These are phyloP conservation scores for Aurelia sp. DNA, from an alignment of 30 jellyfish, hydroid and myxozoan species.

Conservation along the genomic window DNA sequence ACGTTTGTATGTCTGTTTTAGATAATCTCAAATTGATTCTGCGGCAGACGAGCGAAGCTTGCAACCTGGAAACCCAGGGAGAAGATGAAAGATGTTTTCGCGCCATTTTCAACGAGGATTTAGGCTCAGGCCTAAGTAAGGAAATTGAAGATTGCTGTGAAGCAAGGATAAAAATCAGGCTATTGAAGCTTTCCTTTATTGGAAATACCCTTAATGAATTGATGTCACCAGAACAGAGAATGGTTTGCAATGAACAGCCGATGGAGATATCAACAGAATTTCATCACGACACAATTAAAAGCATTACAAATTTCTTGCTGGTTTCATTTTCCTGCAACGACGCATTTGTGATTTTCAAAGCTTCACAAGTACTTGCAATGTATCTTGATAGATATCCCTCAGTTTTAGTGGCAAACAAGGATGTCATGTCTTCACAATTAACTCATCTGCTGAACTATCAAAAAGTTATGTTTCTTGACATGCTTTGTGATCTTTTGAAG, in stretches of 20 bases:
- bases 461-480: neutral
- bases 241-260: too few relatives aligned
- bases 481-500: neutral
- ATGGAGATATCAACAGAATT: too few relatives aligned
- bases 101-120: neutral
- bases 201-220: neutral
- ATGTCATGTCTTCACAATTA: neutral
- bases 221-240: neutral
- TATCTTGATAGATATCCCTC: neutral
- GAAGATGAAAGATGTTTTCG: neutral
- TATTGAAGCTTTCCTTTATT: neutral
- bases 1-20: too few relatives aligned
- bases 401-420: neutral
- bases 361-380: slow-evolving; percentile 4
- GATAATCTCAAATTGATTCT: too few relatives aligned
- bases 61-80: too few relatives aligned
- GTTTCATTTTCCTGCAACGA: neutral
- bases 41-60: too few relatives aligned
- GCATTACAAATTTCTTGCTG: neutral
- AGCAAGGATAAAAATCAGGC: neutral
- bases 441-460: neutral
- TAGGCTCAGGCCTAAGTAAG: too few relatives aligned
- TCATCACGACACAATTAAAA: too few relatives aligned
- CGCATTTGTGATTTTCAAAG: slow-evolving; percentile 32
- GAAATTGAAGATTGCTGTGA: neutral